phyloP scores from a whole-genome alignment of 2,888 invertebrate species.

The Anagyrus pseudococci region DNA sequence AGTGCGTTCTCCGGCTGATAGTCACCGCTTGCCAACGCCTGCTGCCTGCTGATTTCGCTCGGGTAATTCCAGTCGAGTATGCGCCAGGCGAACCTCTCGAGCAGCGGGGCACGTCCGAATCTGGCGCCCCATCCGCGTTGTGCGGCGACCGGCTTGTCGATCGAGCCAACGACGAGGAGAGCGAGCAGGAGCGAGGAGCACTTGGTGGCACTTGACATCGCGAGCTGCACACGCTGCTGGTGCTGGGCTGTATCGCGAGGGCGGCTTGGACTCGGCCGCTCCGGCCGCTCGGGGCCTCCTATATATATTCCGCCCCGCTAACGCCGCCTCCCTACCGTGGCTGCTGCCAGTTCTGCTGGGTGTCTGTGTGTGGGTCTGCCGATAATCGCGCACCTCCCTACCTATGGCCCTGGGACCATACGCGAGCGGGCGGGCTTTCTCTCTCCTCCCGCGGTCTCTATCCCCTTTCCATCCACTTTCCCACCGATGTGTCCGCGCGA shows the following conservation, averaged over 20 bases:
- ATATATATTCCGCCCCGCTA: conserved; percentile 12
- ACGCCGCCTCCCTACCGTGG: background rate
- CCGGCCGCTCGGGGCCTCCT: background rate
- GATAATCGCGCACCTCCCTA: no score
- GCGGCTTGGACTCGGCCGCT: background rate
- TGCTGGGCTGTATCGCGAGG: background rate
- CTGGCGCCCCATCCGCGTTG: conserved; percentile 45
- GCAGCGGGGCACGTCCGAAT: conserved; percentile 63
- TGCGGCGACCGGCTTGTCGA: conserved; percentile 7
- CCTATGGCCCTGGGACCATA: no score
- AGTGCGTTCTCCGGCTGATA: conserved; percentile 79
- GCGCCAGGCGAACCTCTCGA: conserved; percentile 79
- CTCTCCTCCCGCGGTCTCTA: no score
- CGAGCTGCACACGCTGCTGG: conserved; percentile 2
- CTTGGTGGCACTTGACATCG: background rate
- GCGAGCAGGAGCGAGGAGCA: conserved; percentile 6
- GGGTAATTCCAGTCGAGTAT: conserved; percentile 79
- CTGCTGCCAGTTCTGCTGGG: no score
- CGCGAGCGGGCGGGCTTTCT: no score
- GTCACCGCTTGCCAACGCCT: conserved; percentile 71
- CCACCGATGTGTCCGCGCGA: no score
- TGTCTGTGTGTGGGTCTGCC: no score
- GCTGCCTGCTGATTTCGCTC: conserved; percentile 67
- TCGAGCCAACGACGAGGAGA: background rate
- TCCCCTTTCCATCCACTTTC: no score